Evolutionary conservation across 2,888 invertebrate species (phyloP), one percentile per base, ranked within the genome.

Genomic region (Camponotus fellah): DNA sequence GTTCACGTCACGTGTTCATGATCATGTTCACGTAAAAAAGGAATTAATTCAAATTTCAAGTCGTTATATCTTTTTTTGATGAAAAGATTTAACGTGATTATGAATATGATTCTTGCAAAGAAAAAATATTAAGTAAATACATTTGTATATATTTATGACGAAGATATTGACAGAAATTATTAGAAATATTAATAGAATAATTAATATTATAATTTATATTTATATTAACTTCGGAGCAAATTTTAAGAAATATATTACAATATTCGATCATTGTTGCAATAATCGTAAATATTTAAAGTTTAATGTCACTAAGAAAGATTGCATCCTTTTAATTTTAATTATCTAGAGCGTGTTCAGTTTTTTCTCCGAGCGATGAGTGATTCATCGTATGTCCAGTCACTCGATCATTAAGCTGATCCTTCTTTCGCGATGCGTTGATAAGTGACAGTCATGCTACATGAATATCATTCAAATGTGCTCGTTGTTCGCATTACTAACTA

Each of bases 381-480:
- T 69, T 90, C 89, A 90, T 84, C 83, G 49, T 62, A 49, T 71
- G 60, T 69, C 77, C 65, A 72, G 58, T 72, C 75, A 75, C 58
- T 69, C 71, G 83, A 85, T 85, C 87, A 72, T 87, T 89, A 84
- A 81, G 62, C 56, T 71, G 86, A 86, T 88, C 79, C 72, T 75
- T 40, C 37, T 40, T 49, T 75, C 75, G 53, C 75, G 43, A 53
- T 74, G 76, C 62, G 69, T 37, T 62, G 34, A 56, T 72, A 83
- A 84, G 60, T 56, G 82, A 88, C 62, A 86, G 85, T 86, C 89
- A 84, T 81, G 87, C 75, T 60, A 80, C 65, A 53, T 82, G 75
- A 86, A 75, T 82, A 83, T 85, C 77, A 85, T 83, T 77, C 77
- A 66, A 88, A 74, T 85, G 65, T 88, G 65, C 64, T 75, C 75